Evolutionary conservation across 2,797 vertebrate species (phyloP), one percentile per base, ranked within the genome.

Genomic region (Protonibea diacanthus): DNA sequence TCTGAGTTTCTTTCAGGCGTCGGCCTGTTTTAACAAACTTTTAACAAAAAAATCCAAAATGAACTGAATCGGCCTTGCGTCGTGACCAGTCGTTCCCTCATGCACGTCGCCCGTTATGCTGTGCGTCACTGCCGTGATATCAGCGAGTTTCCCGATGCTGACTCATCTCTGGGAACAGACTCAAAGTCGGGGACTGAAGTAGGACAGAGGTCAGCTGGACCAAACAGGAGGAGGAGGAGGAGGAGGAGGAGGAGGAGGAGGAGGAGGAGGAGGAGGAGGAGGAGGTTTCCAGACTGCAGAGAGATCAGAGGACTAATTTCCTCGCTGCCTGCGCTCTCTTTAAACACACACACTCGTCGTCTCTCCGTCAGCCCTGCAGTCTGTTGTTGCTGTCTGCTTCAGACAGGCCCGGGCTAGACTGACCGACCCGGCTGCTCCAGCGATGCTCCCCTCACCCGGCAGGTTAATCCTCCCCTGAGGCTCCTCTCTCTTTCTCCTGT

Each of bases 121-220:
- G 81, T 73, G 73, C 21, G 2, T 73, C 85, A 75, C 74, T 1
- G 47, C 10, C 0, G 2, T 12, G 29, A 72, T 65, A 23, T 83
- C 83, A 61, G 81, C 3, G 20, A 40, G 47, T 60, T 10, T 44
- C 49, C 18, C 60, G 62, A 7, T 48, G 67, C 56, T 75, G 72
- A 67, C 66, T 85, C 62, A 72, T 63, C 17, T 80, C 53, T 33
- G 33, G n/a, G 40, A 14, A 4, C 17, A 2, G n/a, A 69, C 58
- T 76, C 33, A 8, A 61, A 65, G 55, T 18, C 10, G 51, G 72
- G 21, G 53, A 45, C 57, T 71, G 62, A 90, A 88, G 81, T 87
- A 42, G 89, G 84, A 89, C 87, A 82, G 77, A 86, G 85, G 84
- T 89, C 81, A 79, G 84, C 63, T 25, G 49, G 48, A 78, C 53